Conservation (phyloP, 2,113 vertebrate species). For the Arothron firmamentum region DNA sequence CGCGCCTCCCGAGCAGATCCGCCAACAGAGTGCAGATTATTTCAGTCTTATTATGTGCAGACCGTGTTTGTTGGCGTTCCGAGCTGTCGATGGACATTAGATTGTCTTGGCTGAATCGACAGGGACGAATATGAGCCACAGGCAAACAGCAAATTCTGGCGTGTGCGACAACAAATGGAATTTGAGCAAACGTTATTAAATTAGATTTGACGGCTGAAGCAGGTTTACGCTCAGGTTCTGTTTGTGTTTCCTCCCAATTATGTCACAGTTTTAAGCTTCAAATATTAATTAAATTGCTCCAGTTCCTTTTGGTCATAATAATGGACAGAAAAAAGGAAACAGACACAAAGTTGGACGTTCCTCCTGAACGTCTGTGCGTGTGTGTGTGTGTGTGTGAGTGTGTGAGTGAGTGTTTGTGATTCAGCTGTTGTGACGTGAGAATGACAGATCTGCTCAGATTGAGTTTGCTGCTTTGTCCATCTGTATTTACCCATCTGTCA, state of each 20-base stretch:
- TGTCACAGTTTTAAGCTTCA: neutral
- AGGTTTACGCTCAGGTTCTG: neutral
- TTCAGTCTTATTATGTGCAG: constrained; percentile 6
- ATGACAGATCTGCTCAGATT: constrained; percentile 47
- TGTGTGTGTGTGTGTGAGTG: too few species aligned
- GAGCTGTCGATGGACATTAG: neutral
- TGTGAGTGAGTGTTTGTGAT: constrained; percentile 18
- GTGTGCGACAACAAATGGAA: neutral
- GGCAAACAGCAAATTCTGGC: neutral
- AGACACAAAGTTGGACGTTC: too few species aligned
- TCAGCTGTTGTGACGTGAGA: constrained; percentile 48
- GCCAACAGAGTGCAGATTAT: constrained; percentile 26
- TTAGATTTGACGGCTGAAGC: neutral
- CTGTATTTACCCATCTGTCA: constrained; percentile 61
- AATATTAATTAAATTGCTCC: too few species aligned
- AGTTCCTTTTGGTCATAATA: too few species aligned
- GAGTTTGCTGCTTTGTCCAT: constrained; percentile 51
- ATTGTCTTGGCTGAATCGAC: constrained; percentile 2
- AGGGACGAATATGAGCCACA: neutral
- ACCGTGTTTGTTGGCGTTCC: too few species aligned
- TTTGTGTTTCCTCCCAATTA: neutral
- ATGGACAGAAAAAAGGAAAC: too few species aligned
- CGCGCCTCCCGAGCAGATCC: constrained; percentile 26
- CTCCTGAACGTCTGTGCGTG: too few species aligned
- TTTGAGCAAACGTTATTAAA: neutral